Conservation (phyloP, 2,113 vertebrate species). For the Tetraodon nigroviridis region DNA sequence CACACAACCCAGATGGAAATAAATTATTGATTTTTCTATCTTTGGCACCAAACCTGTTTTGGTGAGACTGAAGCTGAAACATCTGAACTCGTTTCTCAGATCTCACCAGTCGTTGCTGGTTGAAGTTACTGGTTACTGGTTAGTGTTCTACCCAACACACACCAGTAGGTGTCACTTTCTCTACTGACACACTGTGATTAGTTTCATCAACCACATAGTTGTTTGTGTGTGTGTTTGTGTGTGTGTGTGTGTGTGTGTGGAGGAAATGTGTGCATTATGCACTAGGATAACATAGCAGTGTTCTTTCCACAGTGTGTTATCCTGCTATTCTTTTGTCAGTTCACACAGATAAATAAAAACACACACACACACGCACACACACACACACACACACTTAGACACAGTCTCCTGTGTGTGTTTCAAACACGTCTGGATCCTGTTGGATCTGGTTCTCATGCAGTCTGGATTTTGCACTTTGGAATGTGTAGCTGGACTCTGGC, state of each 20-base stretch:
- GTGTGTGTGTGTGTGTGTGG: conserved; percentile 10
- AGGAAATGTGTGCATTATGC: conserved; percentile 57
- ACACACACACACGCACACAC: conserved; percentile 20
- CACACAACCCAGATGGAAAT: background rate
- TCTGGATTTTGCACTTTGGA: background rate
- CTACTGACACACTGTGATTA: background rate
- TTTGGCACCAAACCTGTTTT: too few species aligned
- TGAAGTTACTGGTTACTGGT: too few species aligned
- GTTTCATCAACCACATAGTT: background rate
- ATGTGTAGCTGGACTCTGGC: background rate
- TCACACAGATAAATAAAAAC: conserved; percentile 24
- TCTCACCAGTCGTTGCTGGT: too few species aligned
- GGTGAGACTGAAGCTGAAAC: too few species aligned
- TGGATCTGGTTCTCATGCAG: background rate
- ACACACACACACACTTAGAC: conserved; percentile 1
- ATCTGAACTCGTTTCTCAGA: too few species aligned
- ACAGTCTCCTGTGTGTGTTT: background rate
- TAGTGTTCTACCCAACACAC: background rate
- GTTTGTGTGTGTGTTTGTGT: conserved; percentile 3
- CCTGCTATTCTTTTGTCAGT: conserved; percentile 47
- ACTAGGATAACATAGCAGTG: conserved; percentile 33
- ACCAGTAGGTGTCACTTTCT: background rate
- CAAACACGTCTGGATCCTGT: background rate
- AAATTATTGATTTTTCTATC: too few species aligned
- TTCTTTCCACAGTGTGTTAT: conserved; percentile 36